phyloP scores from a whole-genome alignment of 2,888 invertebrate genomes.

The Rotaria macrura region DNA sequence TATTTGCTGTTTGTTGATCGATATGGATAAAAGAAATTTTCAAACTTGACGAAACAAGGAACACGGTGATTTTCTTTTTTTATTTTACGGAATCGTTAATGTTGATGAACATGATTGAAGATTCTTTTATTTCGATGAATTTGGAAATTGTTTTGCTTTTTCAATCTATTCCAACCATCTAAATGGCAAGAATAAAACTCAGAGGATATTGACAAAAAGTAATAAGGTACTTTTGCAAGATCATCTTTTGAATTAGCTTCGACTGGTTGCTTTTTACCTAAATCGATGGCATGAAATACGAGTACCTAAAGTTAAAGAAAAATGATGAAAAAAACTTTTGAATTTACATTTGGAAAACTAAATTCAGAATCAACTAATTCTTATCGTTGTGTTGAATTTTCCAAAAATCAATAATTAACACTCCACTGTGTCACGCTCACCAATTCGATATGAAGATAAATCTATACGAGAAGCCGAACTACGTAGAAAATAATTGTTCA shows the following conservation, averaged over 20 bases:
- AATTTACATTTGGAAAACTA: no score
- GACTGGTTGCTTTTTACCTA: neutral
- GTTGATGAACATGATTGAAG: neutral
- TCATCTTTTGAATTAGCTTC: slow-evolving; percentile 19
- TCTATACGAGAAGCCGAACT: no score
- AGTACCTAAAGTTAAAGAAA: neutral
- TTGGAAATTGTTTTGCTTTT: neutral
- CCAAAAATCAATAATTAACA: no score
- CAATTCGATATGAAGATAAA: no score
- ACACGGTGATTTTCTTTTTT: no score
- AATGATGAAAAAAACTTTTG: no score
- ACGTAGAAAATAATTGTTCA: no score
- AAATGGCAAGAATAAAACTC: neutral
- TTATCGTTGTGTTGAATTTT: no score
- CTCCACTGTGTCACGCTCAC: no score
- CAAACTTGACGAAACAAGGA: neutral
- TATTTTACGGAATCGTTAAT: neutral
- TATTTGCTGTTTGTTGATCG: neutral
- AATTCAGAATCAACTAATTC: no score
- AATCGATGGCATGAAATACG: neutral
- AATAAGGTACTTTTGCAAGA: neutral
- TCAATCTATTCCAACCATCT: neutral
- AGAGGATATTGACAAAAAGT: neutral
- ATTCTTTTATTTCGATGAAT: neutral
- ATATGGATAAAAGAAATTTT: neutral